Evolutionary conservation across 2,888 invertebrate species (phyloP).

Genomic region (Tanytarsus gracilentus): DNA sequence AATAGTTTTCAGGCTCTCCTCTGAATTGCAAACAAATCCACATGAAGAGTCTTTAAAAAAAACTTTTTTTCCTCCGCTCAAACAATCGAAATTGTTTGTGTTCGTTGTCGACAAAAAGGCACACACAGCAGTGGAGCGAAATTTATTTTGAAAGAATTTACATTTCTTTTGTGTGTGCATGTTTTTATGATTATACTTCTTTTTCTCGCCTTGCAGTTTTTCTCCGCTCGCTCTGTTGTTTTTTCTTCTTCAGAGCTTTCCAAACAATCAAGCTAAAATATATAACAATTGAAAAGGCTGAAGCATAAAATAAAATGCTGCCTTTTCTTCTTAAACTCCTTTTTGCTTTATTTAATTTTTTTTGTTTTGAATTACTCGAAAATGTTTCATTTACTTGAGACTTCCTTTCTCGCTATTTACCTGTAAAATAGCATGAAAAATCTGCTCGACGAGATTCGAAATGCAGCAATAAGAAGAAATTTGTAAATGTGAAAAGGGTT

Average conservation of each 20-base stretch:
- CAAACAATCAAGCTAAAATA: conserved; percentile 5
- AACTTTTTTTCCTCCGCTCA: background rate
- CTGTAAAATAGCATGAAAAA: background rate
- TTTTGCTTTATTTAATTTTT: background rate
- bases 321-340: background rate
- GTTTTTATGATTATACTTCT: conserved; percentile 10
- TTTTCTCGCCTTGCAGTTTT: conserved; percentile 13
- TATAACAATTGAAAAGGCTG: conserved; percentile 10
- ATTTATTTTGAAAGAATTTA: background rate
- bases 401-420: background rate
- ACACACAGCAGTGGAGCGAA: background rate
- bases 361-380: background rate
- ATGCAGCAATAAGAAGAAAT: background rate
- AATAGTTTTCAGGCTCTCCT: background rate
- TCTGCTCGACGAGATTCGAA: background rate
- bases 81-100: conserved; percentile 12
- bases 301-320: background rate
- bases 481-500: background rate
- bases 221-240: background rate
- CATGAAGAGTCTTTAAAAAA: background rate
- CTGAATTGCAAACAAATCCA: background rate
- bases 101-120: conserved; percentile 7
- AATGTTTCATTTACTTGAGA: background rate
- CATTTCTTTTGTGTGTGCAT: conserved; percentile 4
- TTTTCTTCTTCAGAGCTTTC: background rate